A percentile compares a stretch with the other conserved stretches of the same genome.
phyloP scores from a whole-genome alignment of 2,888 invertebrate genomes.

The Sycophila texana region DNA sequence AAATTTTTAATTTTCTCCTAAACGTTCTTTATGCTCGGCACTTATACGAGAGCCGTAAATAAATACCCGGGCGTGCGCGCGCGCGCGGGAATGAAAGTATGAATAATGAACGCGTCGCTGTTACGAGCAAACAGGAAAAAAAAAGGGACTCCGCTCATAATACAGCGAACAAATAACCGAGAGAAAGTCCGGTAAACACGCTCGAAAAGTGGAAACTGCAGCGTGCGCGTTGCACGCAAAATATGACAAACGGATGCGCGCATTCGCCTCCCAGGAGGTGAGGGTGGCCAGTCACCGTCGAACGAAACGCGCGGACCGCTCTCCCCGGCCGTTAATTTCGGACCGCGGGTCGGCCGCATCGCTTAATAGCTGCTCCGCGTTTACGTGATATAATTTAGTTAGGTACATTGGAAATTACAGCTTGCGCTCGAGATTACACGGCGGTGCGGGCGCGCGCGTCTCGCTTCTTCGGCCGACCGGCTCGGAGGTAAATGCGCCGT shows the following conservation, averaged over 20 bases:
- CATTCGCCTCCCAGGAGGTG: background rate
- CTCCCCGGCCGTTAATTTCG: slow-evolving; percentile 58
- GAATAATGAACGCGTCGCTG: slow-evolving; percentile 27
- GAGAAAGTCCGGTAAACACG: slow-evolving; percentile 10
- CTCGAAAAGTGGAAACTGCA: slow-evolving; percentile 26
- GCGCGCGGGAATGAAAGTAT: slow-evolving; percentile 27
- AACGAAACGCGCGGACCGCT: slow-evolving; percentile 23
- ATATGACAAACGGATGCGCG: slow-evolving; percentile 40
- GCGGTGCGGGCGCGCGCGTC: slow-evolving; percentile 31
- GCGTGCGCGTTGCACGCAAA: slow-evolving; percentile 23
- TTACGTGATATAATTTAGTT: slow-evolving; percentile 62
- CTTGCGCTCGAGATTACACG: slow-evolving; percentile 64
- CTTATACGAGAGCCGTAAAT: slow-evolving; percentile 54
- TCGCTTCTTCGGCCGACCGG: too few relatives aligned
- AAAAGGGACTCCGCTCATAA: slow-evolving; percentile 23
- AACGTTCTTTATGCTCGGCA: slow-evolving; percentile 35
- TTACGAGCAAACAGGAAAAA: background rate
- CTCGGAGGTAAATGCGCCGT: slow-evolving; percentile 67
- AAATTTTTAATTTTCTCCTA: background rate
- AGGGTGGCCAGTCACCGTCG: slow-evolving; percentile 12
- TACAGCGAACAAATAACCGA: slow-evolving; percentile 40
- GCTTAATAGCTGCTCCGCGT: slow-evolving; percentile 54
- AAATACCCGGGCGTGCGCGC: background rate
- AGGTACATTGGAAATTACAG: slow-evolving; percentile 64
- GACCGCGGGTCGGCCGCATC: slow-evolving; percentile 49